Conservation (phyloP, 2,888 invertebrate species). For the Panorpa germanica region DNA sequence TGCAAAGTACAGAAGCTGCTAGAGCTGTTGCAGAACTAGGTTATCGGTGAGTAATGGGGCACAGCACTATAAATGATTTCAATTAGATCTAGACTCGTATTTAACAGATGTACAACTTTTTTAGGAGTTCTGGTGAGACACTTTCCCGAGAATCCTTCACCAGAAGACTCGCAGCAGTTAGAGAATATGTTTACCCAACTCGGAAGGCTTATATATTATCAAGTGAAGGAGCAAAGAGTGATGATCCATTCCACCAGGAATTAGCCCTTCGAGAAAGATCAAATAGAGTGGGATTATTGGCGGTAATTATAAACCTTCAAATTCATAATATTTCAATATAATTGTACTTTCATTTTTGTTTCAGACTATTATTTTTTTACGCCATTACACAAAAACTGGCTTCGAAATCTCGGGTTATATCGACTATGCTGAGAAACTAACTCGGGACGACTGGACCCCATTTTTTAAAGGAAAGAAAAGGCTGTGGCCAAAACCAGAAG, state of each 20-base stretch:
- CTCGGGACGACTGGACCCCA: conserved; percentile 53
- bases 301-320: conserved; percentile 24
- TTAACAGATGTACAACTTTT: background rate
- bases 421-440: conserved; percentile 54
- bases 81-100: background rate
- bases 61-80: background rate
- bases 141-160: conserved; percentile 39
- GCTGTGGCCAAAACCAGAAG: conserved; percentile 44
- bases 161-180: conserved; percentile 32
- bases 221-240: conserved; percentile 34
- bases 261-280: conserved; percentile 52
- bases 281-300: conserved; percentile 52
- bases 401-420: conserved; percentile 74
- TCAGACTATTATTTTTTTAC: conserved; percentile 62
- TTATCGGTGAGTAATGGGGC: conserved; percentile 42
- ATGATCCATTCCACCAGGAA: conserved; percentile 43
- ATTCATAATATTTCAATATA: conserved; percentile 9
- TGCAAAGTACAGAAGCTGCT: conserved; percentile 47
- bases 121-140: conserved; percentile 32
- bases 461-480: conserved; percentile 46
- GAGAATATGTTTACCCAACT: conserved; percentile 37
- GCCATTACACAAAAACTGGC: conserved; percentile 44
- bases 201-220: conserved; percentile 34
- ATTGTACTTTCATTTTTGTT: conserved; percentile 15
- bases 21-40: conserved; percentile 60